Evolutionary conservation across 2,888 invertebrate genomes (phyloP).

Genomic region (Trissolcus brochymenae): DNA sequence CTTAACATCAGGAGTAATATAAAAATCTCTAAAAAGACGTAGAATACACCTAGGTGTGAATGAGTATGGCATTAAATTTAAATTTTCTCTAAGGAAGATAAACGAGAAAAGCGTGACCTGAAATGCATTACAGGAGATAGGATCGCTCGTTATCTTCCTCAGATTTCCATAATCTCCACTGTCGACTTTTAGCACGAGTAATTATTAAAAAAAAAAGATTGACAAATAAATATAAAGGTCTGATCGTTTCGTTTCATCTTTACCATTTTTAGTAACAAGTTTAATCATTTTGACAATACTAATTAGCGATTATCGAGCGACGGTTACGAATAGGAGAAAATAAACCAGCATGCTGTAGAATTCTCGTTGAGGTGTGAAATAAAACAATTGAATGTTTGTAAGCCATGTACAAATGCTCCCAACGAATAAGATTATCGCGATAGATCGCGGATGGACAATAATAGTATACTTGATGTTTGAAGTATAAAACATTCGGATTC

Average conservation of each 20-base stretch:
- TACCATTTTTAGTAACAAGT: neutral
- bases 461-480: constrained; percentile 29
- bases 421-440: constrained; percentile 37
- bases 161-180: constrained; percentile 32
- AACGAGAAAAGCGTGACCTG: constrained; percentile 46
- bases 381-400: constrained; percentile 13
- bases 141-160: constrained; percentile 41
- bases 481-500: constrained; percentile 12
- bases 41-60: constrained; percentile 34
- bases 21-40: constrained; percentile 38
- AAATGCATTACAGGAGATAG: constrained; percentile 40
- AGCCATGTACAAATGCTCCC: constrained; percentile 16
- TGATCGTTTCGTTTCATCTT: too few species aligned
- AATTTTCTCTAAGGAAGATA: constrained; percentile 49
- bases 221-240: neutral
- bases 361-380: neutral
- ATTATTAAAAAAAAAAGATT: constrained; percentile 20
- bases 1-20: constrained; percentile 37
- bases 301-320: neutral
- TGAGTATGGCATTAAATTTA: constrained; percentile 47
- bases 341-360: constrained; percentile 3
- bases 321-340: neutral
- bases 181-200: constrained; percentile 30
- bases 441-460: constrained; percentile 27
- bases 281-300: neutral